Percentiles rank a stretch among this genome's conserved stretches.
phyloP scores from a whole-genome alignment of 2,888 invertebrate genomes.

The Odontocolon sp. region DNA sequence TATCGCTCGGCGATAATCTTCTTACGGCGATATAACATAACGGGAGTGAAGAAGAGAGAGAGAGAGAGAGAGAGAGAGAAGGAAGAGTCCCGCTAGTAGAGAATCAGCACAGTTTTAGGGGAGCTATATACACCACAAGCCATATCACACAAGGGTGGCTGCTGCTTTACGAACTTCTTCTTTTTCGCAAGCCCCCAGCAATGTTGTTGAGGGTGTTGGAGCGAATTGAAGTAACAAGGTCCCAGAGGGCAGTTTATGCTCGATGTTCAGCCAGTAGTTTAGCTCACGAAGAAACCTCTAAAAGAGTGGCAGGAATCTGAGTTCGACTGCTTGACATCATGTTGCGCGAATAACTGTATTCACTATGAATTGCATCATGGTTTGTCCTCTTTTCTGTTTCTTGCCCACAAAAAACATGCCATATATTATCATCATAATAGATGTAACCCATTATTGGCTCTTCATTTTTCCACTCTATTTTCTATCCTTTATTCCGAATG shows the following conservation, averaged over 20 bases:
- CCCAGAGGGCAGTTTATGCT: slow-evolving; percentile 79
- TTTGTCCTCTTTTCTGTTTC: background rate
- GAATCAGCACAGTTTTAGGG: slow-evolving; percentile 41
- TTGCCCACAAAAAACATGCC: background rate
- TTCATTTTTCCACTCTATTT: background rate
- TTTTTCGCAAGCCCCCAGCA: slow-evolving; percentile 37
- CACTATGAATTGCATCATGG: too few species aligned
- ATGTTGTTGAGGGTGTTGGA: slow-evolving; percentile 61
- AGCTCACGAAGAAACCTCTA: background rate
- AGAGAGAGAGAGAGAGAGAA: background rate
- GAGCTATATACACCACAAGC: slow-evolving; percentile 48
- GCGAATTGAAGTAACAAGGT: slow-evolving; percentile 79
- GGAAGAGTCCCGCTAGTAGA: slow-evolving; percentile 43
- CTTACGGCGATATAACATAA: slow-evolving; percentile 54
- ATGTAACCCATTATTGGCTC: background rate
- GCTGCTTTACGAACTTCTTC: slow-evolving; percentile 57
- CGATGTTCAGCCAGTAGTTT: slow-evolving; percentile 64
- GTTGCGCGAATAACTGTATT: slow-evolving; percentile 22
- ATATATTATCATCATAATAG: background rate
- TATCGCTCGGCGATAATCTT: slow-evolving; percentile 58
- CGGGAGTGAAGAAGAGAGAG: slow-evolving; percentile 7
- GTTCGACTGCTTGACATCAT: slow-evolving; percentile 64
- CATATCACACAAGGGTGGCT: slow-evolving; percentile 47
- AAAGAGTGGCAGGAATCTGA: background rate
- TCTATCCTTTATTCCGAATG: slow-evolving; percentile 9